phyloP scores from a whole-genome alignment of 2,888 invertebrate genomes.

The Nebria salina region DNA sequence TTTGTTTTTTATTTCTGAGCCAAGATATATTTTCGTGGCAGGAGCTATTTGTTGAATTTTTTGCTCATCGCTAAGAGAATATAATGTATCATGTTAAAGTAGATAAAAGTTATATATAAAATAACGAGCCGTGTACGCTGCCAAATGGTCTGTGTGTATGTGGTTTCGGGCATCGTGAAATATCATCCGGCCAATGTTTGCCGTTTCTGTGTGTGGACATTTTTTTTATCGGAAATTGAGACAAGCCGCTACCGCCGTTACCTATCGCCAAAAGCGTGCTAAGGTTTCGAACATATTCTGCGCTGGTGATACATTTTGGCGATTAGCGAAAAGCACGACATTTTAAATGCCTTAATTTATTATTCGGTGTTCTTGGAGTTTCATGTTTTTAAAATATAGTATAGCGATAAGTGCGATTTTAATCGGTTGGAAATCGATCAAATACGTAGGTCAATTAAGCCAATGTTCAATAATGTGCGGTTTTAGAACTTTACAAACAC shows the following conservation, averaged over 20 bases:
- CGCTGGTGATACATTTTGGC: background rate
- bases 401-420: background rate
- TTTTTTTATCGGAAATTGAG: slow-evolving; percentile 38
- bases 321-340: background rate
- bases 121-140: slow-evolving; percentile 38
- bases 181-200: slow-evolving; percentile 35
- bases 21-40: slow-evolving; percentile 30
- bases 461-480: slow-evolving; percentile 30
- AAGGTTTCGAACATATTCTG: background rate
- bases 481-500: slow-evolving; percentile 41
- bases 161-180: slow-evolving; percentile 25
- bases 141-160: slow-evolving; percentile 37
- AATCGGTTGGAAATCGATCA: background rate
- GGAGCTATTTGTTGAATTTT: slow-evolving; percentile 35
- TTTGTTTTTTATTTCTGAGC: slow-evolving; percentile 15
- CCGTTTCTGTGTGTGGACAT: slow-evolving; percentile 25
- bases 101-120: slow-evolving; percentile 43
- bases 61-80: slow-evolving; percentile 35
- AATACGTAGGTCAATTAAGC: slow-evolving; percentile 16
- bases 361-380: background rate
- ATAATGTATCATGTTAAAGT: slow-evolving; percentile 43
- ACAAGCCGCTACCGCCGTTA: slow-evolving; percentile 8
- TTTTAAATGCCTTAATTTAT: background rate
- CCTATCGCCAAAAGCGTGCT: background rate
- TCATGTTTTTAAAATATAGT: background rate